These are phyloP conservation scores for Euphydryas editha DNA, from an alignment of 2,888 invertebrate species.

Conservation along the genomic window DNA sequence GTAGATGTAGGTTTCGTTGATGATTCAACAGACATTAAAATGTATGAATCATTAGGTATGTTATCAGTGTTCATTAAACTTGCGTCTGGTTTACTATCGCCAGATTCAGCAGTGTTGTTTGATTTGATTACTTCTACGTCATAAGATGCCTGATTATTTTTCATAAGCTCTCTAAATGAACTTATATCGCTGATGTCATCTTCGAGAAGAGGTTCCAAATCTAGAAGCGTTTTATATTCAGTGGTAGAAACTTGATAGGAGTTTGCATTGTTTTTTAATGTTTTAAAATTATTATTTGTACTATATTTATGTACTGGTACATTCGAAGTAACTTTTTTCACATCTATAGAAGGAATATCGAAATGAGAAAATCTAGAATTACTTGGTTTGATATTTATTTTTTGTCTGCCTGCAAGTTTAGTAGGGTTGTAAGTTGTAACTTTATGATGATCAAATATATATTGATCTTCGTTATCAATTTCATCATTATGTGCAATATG, in stretches of 20 bases:
- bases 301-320: conserved; percentile 53
- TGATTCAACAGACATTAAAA: conserved; percentile 37
- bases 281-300: conserved; percentile 53
- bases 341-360: conserved; percentile 50
- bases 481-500: conserved; percentile 72
- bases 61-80: conserved; percentile 73
- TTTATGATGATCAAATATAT: conserved; percentile 72
- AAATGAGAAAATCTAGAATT: conserved; percentile 59
- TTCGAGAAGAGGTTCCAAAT: conserved; percentile 83
- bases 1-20: conserved; percentile 36
- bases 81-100: conserved; percentile 74
- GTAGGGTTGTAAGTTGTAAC: conserved; percentile 79
- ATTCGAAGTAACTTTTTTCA: conserved; percentile 44
- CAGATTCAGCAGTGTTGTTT: conserved; percentile 56
- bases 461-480: conserved; percentile 71
- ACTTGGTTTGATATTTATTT: conserved; percentile 67
- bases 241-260: conserved; percentile 65
- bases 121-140: conserved; percentile 83
- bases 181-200: conserved; percentile 81
- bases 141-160: conserved; percentile 72
- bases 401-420: conserved; percentile 66
- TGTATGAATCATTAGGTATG: conserved; percentile 55
- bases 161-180: conserved; percentile 77
- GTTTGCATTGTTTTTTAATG: conserved; percentile 53
- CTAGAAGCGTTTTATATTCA: conserved; percentile 78